Evolutionary conservation across 2,113 vertebrate species (phyloP).

Genomic region (Ciconia stormi): DNA sequence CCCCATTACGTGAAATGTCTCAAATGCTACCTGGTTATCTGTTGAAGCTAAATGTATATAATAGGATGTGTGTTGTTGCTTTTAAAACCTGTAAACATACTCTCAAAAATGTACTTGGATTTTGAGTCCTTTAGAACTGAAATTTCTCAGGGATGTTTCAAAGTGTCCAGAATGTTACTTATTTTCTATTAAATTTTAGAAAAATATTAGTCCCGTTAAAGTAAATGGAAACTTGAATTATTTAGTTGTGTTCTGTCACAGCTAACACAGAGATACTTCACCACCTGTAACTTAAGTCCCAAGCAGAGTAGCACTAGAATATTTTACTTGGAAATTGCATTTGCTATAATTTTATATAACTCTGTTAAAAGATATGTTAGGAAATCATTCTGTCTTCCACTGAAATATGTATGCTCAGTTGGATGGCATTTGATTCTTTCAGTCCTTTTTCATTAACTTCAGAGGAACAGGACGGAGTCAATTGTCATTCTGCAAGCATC

Average conservation of each 20-base stretch:
- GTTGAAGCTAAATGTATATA: neutral
- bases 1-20: neutral
- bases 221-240: neutral
- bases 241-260: neutral
- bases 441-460: neutral
- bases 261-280: neutral
- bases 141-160: neutral
- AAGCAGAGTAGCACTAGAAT: neutral
- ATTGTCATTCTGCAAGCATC: neutral
- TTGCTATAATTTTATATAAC: neutral
- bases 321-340: neutral
- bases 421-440: neutral
- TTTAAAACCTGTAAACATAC: neutral
- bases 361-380: neutral
- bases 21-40: neutral
- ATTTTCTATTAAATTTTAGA: neutral
- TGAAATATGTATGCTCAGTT: neutral
- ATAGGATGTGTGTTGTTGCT: neutral
- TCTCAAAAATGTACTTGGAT: neutral
- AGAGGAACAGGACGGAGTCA: neutral
- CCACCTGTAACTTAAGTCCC: neutral
- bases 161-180: neutral
- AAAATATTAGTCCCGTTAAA: neutral
- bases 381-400: neutral
- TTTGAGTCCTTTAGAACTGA: neutral